Percentiles rank a stretch among this genome's conserved stretches.
phyloP scores from a whole-genome alignment of 2,113 vertebrate species.

The Nansenia antarctica region DNA sequence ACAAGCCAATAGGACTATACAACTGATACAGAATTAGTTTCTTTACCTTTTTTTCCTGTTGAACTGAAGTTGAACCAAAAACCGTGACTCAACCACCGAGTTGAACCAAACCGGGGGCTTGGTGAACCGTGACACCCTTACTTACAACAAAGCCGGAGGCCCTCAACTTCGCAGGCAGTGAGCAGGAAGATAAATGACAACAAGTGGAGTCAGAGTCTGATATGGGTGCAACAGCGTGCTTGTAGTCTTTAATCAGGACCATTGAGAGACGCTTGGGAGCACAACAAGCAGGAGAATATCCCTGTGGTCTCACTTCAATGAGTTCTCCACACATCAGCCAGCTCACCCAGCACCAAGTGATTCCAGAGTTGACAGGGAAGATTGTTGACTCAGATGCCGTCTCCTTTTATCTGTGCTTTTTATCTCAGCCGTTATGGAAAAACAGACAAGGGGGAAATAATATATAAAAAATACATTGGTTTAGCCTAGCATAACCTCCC shows the following conservation, averaged over 20 bases:
- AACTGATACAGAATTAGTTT: too few species aligned
- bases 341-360: constrained; percentile 58
- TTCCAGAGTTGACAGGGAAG: constrained; percentile 56
- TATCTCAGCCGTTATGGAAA: constrained; percentile 58
- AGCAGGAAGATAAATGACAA: constrained; percentile 18
- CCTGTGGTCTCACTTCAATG: constrained; percentile 48
- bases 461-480: constrained; percentile 53
- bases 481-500: constrained; percentile 57
- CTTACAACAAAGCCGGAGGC: neutral
- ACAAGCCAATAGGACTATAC: too few species aligned
- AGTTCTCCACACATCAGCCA: neutral
- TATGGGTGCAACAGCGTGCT: constrained; percentile 40
- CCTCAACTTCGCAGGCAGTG: neutral
- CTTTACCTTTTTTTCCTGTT: too few species aligned
- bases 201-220: constrained; percentile 13
- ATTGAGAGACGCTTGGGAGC: constrained; percentile 50
- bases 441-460: constrained; percentile 40
- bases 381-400: constrained; percentile 59
- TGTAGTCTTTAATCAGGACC: constrained; percentile 60
- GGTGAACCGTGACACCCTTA: too few species aligned
- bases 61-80: too few species aligned
- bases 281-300: constrained; percentile 37
- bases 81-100: too few species aligned
- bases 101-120: too few species aligned
- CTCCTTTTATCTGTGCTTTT: constrained; percentile 64